Percentiles rank a stretch among this genome's conserved stretches.
These are phyloP conservation scores for Ophioninae sp. DNA, from an alignment of 2,888 invertebrate species.

Conservation along the genomic window DNA sequence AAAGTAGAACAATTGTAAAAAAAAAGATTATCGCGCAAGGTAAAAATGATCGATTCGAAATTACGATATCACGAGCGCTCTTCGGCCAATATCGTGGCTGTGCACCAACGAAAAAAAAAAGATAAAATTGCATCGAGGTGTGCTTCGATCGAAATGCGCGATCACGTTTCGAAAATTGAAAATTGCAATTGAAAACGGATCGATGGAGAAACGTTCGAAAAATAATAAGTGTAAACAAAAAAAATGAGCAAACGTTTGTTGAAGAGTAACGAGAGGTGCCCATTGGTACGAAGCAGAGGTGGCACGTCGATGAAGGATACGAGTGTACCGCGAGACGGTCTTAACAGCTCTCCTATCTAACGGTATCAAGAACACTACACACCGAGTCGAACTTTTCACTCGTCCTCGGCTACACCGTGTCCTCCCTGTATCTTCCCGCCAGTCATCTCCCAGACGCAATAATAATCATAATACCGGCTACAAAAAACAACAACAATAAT, in stretches of 20 bases:
- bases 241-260: slow-evolving; percentile 7
- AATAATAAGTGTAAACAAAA: neutral
- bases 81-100: too few species aligned
- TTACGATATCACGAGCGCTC: too few species aligned
- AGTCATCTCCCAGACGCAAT: slow-evolving; percentile 31
- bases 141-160: neutral
- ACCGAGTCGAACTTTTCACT: slow-evolving; percentile 33
- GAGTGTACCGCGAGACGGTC: slow-evolving; percentile 1
- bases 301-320: slow-evolving; percentile 2
- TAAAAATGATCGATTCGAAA: too few species aligned
- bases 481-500: slow-evolving; percentile 4
- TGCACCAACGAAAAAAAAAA: neutral
- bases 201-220: neutral
- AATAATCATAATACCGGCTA: slow-evolving; percentile 3
- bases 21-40: too few species aligned
- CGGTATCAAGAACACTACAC: slow-evolving; percentile 26
- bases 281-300: slow-evolving; percentile 8
- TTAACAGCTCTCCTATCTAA: slow-evolving; percentile 37
- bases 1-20: too few species aligned
- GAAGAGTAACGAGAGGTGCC: slow-evolving; percentile 32
- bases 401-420: slow-evolving; percentile 4
- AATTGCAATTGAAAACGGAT: neutral
- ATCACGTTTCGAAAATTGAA: neutral
- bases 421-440: slow-evolving; percentile 12
- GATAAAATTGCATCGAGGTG: neutral